These are phyloP conservation scores for fruit fly (Drosophila melanogaster) DNA, from an alignment of 1,140 invertebrate species.

Conservation along the genomic window DNA sequence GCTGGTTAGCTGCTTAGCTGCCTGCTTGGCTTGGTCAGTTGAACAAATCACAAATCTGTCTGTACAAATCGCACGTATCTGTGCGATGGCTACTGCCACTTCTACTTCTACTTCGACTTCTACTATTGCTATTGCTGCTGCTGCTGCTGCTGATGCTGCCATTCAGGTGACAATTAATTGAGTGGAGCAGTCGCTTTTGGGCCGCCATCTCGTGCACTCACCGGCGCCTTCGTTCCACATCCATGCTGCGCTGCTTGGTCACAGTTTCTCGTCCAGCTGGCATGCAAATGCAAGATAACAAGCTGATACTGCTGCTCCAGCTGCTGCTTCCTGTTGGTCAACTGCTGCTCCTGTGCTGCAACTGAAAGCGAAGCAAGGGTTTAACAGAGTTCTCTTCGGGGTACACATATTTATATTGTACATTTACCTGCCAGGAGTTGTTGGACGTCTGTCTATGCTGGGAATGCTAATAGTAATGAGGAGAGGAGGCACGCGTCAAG, in stretches of 20 bases:
- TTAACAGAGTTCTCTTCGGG: background rate
- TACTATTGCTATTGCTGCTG: background rate
- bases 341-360: background rate
- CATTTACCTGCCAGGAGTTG: conserved; percentile 11
- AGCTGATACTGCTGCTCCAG: background rate
- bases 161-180: conserved; percentile 52
- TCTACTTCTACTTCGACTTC: background rate
- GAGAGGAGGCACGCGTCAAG: conserved; percentile 3
- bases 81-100: conserved; percentile 4
- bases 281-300: conserved; percentile 4
- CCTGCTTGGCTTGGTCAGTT: background rate
- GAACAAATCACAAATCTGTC: conserved; percentile 19
- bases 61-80: conserved; percentile 36
- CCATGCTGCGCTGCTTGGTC: conserved; percentile 40
- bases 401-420: background rate
- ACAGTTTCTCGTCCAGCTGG: conserved; percentile 13
- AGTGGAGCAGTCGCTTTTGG: conserved; percentile 42
- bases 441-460: conserved; percentile 5
- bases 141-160: background rate
- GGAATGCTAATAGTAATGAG: conserved; percentile 6
- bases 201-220: conserved; percentile 44
- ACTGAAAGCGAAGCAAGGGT: background rate
- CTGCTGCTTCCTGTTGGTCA: background rate
- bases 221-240: conserved; percentile 74
- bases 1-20: background rate